Conservation (phyloP, 2,113 vertebrate genomes). For the Calypte anna region DNA sequence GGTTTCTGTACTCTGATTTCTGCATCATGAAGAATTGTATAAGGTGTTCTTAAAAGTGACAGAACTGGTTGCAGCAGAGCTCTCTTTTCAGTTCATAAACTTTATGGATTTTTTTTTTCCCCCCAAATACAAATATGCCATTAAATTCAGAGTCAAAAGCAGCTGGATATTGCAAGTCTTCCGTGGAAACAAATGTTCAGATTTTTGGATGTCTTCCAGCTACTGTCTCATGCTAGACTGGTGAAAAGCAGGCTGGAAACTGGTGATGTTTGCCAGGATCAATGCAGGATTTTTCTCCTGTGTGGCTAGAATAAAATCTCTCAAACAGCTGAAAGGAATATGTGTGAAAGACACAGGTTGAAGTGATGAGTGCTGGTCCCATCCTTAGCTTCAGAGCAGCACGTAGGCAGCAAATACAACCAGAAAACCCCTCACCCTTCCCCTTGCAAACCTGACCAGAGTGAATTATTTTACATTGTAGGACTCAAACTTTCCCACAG, state of each 20-base stretch:
- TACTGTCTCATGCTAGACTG: background rate
- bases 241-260: background rate
- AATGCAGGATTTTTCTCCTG: background rate
- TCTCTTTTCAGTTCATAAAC: slow-evolving; percentile 32
- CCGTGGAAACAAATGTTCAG: background rate
- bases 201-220: background rate
- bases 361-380: background rate
- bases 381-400: background rate
- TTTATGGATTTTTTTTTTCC: background rate
- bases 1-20: background rate
- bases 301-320: background rate
- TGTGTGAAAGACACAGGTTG: background rate
- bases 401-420: background rate
- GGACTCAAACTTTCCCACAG: background rate
- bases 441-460: background rate
- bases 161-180: background rate
- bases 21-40: background rate
- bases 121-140: background rate
- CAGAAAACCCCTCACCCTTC: background rate
- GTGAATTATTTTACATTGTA: background rate
- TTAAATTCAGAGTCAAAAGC: slow-evolving; percentile 8
- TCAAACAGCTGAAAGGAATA: background rate
- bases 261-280: background rate
- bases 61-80: background rate
- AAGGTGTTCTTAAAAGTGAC: background rate